Evolutionary conservation across 2,888 invertebrate genomes (phyloP), one percentile per base, ranked within the genome.

Genomic region (Galerucella nymphaeae): DNA sequence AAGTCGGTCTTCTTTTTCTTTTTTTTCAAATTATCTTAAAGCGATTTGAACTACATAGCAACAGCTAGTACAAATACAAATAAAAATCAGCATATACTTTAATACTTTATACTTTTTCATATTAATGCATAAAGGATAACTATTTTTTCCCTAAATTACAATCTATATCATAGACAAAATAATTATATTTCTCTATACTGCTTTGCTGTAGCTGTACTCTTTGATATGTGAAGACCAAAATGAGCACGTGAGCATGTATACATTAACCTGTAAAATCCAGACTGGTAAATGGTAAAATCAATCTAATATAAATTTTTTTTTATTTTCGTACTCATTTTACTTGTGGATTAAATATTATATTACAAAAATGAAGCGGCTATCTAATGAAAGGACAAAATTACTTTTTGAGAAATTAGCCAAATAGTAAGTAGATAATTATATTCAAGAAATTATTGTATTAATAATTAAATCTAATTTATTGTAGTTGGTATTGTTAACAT

Each of bases 321-420:
- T n/a, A n/a, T 14, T 48, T 14, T 48, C 8, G 30, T 38, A 8
- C 8, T 38, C 8, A 9, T 38, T 8, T 38, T 38, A 38, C 8
- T 38, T 38, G 8, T 38, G 9, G 9, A 38, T 38, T 38, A 8
- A 38, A 8, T 38, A 16, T 16, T 16, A 53, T 18, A 53, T 61
- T 61, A 38, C 11, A 42, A 76, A 79, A 79, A 97, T 98, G 97
- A 94, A 94, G 84, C 93, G 95, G 64, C 87, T 98, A 82, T 94
- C 95, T 41, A 96, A 96, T 81, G 96, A 96, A 82, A 92, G 94
- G 84, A 95, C 95, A 0, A 93, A 93, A 85, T 90, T 93, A 73
- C 90, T 98, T 65, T 96, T 98, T 80, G 96, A 96, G 84, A 98
- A 98, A 87, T 86, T 98, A 74, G 91, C 96, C 0, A 97, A 97